These are phyloP conservation scores for Cactoblastis cactorum DNA, from an alignment of 2,888 invertebrate genomes.

Conservation along the genomic window DNA sequence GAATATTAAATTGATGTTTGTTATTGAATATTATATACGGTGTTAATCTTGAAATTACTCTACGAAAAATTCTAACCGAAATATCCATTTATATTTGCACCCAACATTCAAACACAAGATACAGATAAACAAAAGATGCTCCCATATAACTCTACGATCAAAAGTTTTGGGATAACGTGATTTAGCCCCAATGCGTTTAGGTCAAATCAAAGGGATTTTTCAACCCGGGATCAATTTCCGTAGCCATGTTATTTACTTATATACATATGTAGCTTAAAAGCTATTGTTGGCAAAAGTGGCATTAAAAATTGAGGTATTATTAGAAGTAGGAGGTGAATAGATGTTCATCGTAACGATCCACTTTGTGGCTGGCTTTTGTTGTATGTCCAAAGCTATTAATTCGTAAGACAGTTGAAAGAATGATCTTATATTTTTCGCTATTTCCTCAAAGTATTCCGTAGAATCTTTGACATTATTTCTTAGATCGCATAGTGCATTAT, in stretches of 20 bases:
- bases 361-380: slow-evolving; percentile 5
- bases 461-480: not conserved
- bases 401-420: slow-evolving; percentile 8
- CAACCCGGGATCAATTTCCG: not conserved
- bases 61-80: no score
- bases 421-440: not conserved
- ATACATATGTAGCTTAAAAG: slow-evolving; percentile 2
- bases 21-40: no score
- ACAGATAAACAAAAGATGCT: not conserved
- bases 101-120: not conserved
- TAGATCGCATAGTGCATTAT: not conserved
- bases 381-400: slow-evolving; percentile 10
- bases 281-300: not conserved
- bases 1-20: no score
- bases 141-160: not conserved
- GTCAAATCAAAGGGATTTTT: not conserved
- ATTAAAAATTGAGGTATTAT: slow-evolving; percentile 7
- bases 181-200: not conserved
- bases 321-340: slow-evolving; percentile 2
- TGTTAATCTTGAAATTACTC: no score
- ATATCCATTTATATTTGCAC: not conserved
- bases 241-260: not conserved
- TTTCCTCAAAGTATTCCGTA: not conserved
- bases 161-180: not conserved
- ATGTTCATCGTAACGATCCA: slow-evolving; percentile 1